Conservation (phyloP, 2,888 invertebrate species). For the Chymomyza caudatula region DNA sequence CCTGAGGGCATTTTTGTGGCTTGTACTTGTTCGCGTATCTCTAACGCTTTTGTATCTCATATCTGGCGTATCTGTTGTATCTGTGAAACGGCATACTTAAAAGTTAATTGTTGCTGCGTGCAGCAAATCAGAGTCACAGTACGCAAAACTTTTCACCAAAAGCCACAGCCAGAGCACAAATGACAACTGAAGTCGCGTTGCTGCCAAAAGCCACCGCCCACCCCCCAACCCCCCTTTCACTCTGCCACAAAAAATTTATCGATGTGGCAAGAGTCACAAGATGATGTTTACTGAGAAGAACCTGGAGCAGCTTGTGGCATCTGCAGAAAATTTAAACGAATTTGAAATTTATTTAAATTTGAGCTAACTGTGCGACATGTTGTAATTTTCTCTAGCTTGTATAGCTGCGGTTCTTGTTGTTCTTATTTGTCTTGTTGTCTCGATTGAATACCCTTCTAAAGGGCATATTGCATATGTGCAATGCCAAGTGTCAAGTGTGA, state of each 20-base stretch:
- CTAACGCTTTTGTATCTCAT: conserved; percentile 43
- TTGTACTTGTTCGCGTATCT: conserved; percentile 2
- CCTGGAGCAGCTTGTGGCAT: neutral
- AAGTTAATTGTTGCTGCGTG: conserved; percentile 69
- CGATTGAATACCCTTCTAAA: neutral
- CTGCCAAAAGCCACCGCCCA: neutral
- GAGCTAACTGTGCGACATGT: conserved; percentile 54
- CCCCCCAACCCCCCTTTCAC: neutral
- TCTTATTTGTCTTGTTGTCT: conserved; percentile 8
- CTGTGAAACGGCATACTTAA: conserved; percentile 66
- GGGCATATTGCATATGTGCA: neutral
- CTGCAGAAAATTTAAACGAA: conserved; percentile 37
- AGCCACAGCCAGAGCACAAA: neutral
- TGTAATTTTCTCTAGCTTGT: conserved; percentile 39
- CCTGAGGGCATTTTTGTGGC: conserved; percentile 3
- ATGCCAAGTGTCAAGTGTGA: too few relatives aligned
- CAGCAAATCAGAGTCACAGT: neutral
- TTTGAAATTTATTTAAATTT: conserved; percentile 70
- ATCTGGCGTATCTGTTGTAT: conserved; percentile 58
- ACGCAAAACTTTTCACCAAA: conserved; percentile 42
- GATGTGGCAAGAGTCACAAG: neutral
- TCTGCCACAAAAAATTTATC: neutral
- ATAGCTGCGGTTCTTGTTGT: conserved; percentile 1
- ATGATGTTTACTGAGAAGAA: neutral
- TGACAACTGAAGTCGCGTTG: neutral